A percentile compares a stretch with the other conserved stretches of the same genome.
Evolutionary conservation across 2,797 vertebrate genomes (phyloP).

Genomic region (Sebastolobus alascanus): DNA sequence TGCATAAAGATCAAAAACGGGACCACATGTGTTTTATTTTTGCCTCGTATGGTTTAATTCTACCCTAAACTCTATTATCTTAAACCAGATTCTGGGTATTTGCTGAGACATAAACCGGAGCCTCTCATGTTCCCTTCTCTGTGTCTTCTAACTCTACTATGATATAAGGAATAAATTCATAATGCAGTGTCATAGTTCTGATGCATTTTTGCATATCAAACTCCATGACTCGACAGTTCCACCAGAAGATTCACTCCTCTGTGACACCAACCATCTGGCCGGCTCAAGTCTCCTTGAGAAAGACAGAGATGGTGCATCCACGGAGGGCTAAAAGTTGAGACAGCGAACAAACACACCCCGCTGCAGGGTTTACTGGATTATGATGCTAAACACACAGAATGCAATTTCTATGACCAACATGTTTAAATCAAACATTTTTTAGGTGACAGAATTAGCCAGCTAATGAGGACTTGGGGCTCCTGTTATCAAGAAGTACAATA

Average conservation of each 20-base stretch:
- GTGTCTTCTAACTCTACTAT: neutral
- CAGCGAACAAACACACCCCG: neutral
- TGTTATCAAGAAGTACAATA: neutral
- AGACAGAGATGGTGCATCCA: neutral
- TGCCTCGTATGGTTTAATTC: neutral
- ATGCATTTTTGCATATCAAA: constrained; percentile 12
- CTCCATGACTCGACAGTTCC: constrained; percentile 11
- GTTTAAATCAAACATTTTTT: neutral
- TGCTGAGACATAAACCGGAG: neutral
- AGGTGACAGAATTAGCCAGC: neutral
- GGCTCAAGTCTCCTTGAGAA: constrained; percentile 37
- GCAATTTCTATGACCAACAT: neutral
- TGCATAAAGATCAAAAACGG: neutral
- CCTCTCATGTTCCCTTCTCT: neutral
- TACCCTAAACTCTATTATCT: neutral
- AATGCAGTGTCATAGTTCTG: neutral
- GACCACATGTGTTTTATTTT: neutral
- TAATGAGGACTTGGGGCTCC: neutral
- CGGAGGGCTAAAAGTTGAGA: neutral
- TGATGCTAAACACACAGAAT: neutral
- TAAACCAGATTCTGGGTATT: neutral
- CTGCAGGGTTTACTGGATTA: neutral
- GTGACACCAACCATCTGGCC: constrained; percentile 47
- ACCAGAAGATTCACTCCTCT: constrained; percentile 13
- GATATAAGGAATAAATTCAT: neutral